phyloP scores from a whole-genome alignment of 1,140 invertebrate species.

The Zeugodacus cucurbitae region DNA sequence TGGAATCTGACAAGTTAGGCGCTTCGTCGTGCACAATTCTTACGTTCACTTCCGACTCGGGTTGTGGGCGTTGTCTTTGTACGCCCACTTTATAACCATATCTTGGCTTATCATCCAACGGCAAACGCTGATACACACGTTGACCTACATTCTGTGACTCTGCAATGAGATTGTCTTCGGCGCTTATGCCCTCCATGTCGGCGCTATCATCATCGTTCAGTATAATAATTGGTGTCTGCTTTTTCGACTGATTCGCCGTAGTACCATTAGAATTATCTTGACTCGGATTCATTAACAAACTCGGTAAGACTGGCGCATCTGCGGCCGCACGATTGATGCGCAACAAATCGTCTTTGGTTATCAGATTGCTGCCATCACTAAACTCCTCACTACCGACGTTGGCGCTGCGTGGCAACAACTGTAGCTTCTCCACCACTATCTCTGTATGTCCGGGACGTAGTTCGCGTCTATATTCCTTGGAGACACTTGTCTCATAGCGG shows the following conservation, averaged over 20 bases:
- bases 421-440: constrained; percentile 58
- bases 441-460: constrained; percentile 57
- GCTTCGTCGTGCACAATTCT: constrained; percentile 53
- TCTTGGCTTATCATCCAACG: neutral
- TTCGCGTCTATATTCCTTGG: constrained; percentile 56
- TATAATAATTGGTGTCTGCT: constrained; percentile 54
- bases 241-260: neutral
- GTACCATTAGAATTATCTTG: constrained; percentile 45
- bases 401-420: neutral
- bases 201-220: constrained; percentile 49
- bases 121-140: constrained; percentile 51
- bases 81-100: neutral
- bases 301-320: constrained; percentile 57
- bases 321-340: constrained; percentile 59
- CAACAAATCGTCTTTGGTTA: constrained; percentile 54
- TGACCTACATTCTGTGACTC: constrained; percentile 53
- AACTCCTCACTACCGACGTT: constrained; percentile 45
- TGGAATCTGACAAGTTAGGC: neutral
- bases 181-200: constrained; percentile 34
- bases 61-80: neutral
- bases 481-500: constrained; percentile 56
- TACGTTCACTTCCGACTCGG: constrained; percentile 24
- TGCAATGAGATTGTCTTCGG: constrained; percentile 59
- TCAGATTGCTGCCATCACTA: constrained; percentile 55
- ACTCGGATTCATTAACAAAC: constrained; percentile 53